These are phyloP conservation scores for Echinops telfairi DNA, from an alignment of 2,113 vertebrate genomes.

Conservation along the genomic window DNA sequence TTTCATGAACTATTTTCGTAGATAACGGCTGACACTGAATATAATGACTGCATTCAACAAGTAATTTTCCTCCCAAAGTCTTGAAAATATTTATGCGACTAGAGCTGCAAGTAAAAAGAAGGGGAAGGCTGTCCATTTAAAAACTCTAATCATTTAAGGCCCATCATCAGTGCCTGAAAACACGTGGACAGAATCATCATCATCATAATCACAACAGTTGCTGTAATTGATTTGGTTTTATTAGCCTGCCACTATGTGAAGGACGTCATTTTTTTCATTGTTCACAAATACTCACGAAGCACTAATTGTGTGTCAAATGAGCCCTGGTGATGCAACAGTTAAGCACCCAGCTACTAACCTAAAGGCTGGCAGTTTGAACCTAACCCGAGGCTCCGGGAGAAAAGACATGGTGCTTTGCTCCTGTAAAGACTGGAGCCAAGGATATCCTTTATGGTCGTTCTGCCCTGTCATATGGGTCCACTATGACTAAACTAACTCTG, in stretches of 20 bases:
- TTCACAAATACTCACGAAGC: not conserved
- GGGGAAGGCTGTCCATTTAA: not conserved
- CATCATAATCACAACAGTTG: not conserved
- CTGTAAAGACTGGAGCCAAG: not conserved
- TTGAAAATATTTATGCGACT: constrained; percentile 64
- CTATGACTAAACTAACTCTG: not conserved
- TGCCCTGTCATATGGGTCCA: not conserved
- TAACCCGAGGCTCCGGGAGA: not conserved
- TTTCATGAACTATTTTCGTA: constrained; percentile 26
- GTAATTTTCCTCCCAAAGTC: constrained; percentile 56
- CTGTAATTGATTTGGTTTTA: not conserved
- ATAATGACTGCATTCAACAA: constrained; percentile 32
- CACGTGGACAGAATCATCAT: not conserved
- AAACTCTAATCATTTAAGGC: not conserved
- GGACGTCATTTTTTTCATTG: not conserved
- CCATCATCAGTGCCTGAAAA: constrained; percentile 39
- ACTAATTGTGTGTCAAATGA: not conserved
- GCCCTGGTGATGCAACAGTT: not conserved
- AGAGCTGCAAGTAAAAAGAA: constrained; percentile 45
- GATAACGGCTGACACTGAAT: constrained; percentile 52
- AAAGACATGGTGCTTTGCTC: not conserved
- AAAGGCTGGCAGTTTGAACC: not conserved
- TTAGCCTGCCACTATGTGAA: not conserved
- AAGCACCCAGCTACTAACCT: not conserved
- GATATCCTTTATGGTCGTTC: not conserved